Evolutionary conservation across 2,113 vertebrate genomes (phyloP).

Genomic region (Phocoena phocoena): DNA sequence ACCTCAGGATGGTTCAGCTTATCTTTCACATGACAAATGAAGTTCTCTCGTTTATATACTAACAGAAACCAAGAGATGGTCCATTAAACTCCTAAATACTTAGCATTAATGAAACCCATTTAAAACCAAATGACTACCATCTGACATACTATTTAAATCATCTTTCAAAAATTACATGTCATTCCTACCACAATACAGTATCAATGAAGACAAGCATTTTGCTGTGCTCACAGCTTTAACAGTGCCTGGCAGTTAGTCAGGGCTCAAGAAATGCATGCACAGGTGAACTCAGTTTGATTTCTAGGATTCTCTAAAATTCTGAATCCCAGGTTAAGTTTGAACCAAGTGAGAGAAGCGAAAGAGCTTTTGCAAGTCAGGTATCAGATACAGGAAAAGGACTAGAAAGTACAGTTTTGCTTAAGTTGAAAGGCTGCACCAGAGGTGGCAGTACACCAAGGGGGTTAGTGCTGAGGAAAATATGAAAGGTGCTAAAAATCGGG

Average conservation of each 20-base stretch:
- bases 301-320: background rate
- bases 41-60: background rate
- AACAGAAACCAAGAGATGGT: background rate
- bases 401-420: background rate
- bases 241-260: background rate
- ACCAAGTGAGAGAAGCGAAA: background rate
- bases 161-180: background rate
- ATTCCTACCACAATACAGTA: background rate
- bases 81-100: background rate
- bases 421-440: background rate
- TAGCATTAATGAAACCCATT: background rate
- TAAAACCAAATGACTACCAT: conserved; percentile 19
- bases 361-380: background rate
- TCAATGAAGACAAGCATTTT: background rate
- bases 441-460: background rate
- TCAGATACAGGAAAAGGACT: background rate
- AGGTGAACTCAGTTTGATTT: background rate
- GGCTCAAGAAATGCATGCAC: background rate
- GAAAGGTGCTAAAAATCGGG: background rate
- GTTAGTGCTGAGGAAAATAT: background rate
- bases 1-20: background rate
- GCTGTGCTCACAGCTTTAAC: background rate
- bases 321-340: background rate
- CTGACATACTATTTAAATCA: background rate
- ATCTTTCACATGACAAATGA: background rate